Conservation (phyloP, 2,113 vertebrate species). For the Phaetusa simplex region DNA sequence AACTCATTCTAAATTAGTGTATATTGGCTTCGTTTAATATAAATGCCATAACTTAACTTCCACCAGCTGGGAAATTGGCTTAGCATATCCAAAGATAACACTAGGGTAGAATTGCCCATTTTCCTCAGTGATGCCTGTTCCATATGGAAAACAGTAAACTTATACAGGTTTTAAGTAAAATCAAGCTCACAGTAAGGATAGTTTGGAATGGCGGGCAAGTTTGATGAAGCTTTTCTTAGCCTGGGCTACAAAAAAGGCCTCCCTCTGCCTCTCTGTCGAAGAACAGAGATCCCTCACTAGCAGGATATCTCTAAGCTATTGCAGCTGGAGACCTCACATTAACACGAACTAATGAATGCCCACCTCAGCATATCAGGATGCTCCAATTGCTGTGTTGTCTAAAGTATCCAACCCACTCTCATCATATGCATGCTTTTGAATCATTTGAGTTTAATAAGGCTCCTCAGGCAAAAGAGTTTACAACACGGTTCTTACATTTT, state of each 20-base stretch:
- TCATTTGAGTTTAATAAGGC: background rate
- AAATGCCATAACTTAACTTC: conserved; percentile 47
- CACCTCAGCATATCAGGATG: background rate
- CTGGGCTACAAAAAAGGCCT: background rate
- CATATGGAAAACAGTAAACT: background rate
- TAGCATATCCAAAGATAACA: conserved; percentile 45
- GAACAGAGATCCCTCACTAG: background rate
- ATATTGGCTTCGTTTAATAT: conserved; percentile 60
- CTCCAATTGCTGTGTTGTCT: background rate
- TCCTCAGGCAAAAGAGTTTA: background rate
- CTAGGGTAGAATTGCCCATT: background rate
- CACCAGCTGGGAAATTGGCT: conserved; percentile 43
- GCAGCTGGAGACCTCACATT: background rate
- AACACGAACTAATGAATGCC: background rate
- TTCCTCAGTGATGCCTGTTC: background rate
- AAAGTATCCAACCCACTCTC: background rate
- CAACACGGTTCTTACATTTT: conserved; percentile 21
- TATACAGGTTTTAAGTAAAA: background rate
- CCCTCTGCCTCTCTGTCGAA: background rate
- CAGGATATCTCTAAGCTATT: background rate
- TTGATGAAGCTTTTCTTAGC: background rate
- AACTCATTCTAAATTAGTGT: conserved; percentile 46
- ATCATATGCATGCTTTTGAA: background rate
- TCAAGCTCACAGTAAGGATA: background rate
- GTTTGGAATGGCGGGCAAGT: background rate